Percentiles rank a stretch among this genome's conserved stretches.
Conservation (phyloP, 2,797 vertebrate genomes). For the Hippoglossus hippoglossus region DNA sequence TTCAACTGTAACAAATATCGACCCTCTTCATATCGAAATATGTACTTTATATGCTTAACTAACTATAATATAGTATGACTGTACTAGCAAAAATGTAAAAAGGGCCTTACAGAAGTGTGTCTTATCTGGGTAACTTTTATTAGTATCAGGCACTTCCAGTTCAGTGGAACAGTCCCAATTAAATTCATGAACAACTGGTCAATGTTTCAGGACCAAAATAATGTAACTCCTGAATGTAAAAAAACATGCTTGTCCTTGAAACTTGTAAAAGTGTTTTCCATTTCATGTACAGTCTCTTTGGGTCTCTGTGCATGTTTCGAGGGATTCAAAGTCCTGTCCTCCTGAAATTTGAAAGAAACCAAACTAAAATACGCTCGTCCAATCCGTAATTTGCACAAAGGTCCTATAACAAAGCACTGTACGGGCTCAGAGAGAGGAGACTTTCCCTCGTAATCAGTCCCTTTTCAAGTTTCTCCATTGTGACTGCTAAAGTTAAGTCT, state of each 20-base stretch:
- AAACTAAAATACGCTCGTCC: conserved; percentile 11
- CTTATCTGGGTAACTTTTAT: neutral
- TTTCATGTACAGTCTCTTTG: neutral
- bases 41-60: neutral
- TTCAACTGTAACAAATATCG: conserved; percentile 29
- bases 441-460: conserved; percentile 13
- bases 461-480: conserved; percentile 30
- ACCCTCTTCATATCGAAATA: conserved; percentile 10
- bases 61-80: neutral
- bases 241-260: neutral
- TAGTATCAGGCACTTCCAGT: neutral
- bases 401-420: conserved; percentile 21
- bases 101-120: neutral
- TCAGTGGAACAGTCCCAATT: no score
- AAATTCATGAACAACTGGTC: no score
- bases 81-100: conserved; percentile 6
- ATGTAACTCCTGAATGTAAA: neutral
- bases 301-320: neutral
- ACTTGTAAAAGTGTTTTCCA: neutral
- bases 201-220: neutral
- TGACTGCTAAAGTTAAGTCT: neutral
- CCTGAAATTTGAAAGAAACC: conserved; percentile 13
- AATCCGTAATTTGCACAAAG: conserved; percentile 28
- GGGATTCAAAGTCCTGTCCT: neutral
- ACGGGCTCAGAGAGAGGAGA: neutral